These are phyloP conservation scores for Oscheius sp. DNA, from an alignment of 2,888 invertebrate species.

Conservation along the genomic window DNA sequence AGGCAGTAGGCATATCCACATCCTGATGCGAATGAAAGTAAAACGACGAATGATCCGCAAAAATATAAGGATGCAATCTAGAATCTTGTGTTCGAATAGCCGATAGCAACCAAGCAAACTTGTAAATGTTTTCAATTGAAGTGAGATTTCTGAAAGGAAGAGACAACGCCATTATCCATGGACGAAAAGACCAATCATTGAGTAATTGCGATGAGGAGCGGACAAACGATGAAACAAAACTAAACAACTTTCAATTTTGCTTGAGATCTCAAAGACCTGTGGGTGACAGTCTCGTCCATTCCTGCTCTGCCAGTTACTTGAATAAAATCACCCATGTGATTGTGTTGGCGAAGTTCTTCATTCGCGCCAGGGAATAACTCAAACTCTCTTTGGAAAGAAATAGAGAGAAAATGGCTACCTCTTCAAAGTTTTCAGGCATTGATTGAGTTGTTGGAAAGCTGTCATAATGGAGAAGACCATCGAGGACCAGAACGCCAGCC, in stretches of 20 bases:
- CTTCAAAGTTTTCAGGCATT: slow-evolving; percentile 45
- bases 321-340: slow-evolving; percentile 53
- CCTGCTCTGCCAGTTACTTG: slow-evolving; percentile 39
- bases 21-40: slow-evolving; percentile 47
- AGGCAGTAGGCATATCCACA: slow-evolving; percentile 45
- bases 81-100: slow-evolving; percentile 8
- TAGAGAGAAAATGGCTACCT: slow-evolving; percentile 31
- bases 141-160: slow-evolving; percentile 37
- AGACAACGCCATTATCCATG: slow-evolving; percentile 46
- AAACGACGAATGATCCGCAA: slow-evolving; percentile 51
- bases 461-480: slow-evolving; percentile 51
- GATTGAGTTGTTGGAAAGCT: slow-evolving; percentile 50
- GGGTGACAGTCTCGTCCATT: slow-evolving; percentile 37
- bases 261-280: slow-evolving; percentile 25
- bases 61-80: slow-evolving; percentile 51
- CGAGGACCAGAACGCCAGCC: slow-evolving; percentile 39
- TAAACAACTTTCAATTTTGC: slow-evolving; percentile 5
- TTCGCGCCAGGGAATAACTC: slow-evolving; percentile 49
- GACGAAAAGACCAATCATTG: slow-evolving; percentile 51
- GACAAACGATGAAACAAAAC: slow-evolving; percentile 39
- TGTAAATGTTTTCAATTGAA: slow-evolving; percentile 46
- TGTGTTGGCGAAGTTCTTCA: slow-evolving; percentile 38
- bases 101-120: slow-evolving; percentile 17
- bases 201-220: slow-evolving; percentile 40
- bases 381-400: neutral